phyloP scores from a whole-genome alignment of 2,888 invertebrate genomes.

The Drosophila melanocephala region DNA sequence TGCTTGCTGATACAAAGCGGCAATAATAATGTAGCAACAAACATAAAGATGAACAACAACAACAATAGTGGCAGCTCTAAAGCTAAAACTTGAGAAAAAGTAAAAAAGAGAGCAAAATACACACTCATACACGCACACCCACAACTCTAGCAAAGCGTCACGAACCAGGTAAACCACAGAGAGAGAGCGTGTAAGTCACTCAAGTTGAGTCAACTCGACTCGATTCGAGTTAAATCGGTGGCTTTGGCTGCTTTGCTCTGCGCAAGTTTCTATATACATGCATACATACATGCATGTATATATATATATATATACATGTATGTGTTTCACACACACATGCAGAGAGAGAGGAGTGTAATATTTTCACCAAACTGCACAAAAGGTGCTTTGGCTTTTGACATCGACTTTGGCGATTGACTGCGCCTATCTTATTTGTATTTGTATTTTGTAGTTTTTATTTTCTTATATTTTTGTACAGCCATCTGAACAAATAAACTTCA shows the following conservation, averaged over 20 bases:
- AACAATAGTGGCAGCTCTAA: slow-evolving; percentile 26
- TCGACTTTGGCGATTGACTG: slow-evolving; percentile 2
- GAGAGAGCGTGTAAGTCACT: slow-evolving; percentile 34
- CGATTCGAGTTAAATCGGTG: slow-evolving; percentile 34
- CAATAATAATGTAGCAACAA: slow-evolving; percentile 12
- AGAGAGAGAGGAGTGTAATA: slow-evolving; percentile 14
- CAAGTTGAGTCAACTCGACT: slow-evolving; percentile 26
- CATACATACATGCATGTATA: neutral
- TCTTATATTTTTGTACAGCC: slow-evolving; percentile 33
- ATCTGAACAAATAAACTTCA: slow-evolving; percentile 48
- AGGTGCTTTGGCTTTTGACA: slow-evolving; percentile 38
- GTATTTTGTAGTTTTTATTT: neutral
- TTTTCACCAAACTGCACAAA: slow-evolving; percentile 34
- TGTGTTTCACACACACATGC: slow-evolving; percentile 11
- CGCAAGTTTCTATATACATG: slow-evolving; percentile 4
- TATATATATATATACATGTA: slow-evolving; percentile 1
- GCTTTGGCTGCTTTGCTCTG: slow-evolving; percentile 29
- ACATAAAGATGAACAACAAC: slow-evolving; percentile 21
- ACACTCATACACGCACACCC: slow-evolving; percentile 22
- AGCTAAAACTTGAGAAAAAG: slow-evolving; percentile 17
- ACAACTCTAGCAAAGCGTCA: slow-evolving; percentile 33
- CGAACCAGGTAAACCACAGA: slow-evolving; percentile 39
- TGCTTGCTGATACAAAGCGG: slow-evolving; percentile 15
- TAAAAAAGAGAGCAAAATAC: slow-evolving; percentile 35
- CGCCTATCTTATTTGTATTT: slow-evolving; percentile 13